Evolutionary conservation across 2,113 vertebrate species (phyloP).

Genomic region (Caranx ignobilis): DNA sequence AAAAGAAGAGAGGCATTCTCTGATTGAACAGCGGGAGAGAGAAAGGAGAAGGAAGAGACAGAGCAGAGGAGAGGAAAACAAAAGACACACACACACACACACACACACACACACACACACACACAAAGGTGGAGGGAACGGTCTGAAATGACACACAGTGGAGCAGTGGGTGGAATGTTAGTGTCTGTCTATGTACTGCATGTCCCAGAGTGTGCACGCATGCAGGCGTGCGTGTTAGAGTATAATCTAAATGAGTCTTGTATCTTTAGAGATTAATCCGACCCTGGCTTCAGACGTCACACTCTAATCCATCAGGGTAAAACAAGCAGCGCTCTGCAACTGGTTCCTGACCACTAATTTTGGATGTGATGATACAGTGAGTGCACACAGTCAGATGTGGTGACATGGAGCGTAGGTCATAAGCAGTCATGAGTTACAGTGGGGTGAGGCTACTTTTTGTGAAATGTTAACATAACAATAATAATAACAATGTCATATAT

Average conservation of each 20-base stretch:
- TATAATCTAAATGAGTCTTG: slow-evolving; percentile 68
- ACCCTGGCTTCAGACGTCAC: slow-evolving; percentile 69
- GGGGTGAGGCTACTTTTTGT: background rate
- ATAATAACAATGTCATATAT: background rate
- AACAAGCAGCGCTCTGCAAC: slow-evolving; percentile 52
- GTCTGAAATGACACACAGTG: slow-evolving; percentile 9
- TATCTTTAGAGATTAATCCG: slow-evolving; percentile 73
- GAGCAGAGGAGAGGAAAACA: slow-evolving; percentile 33
- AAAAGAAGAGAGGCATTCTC: slow-evolving; percentile 49
- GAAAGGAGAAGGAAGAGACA: slow-evolving; percentile 27
- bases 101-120: background rate
- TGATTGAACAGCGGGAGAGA: slow-evolving; percentile 44
- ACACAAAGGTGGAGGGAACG: slow-evolving; percentile 4
- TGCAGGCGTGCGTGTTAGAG: slow-evolving; percentile 18
- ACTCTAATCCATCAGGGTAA: slow-evolving; percentile 68
- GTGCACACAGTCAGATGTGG: background rate
- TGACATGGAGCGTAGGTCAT: background rate
- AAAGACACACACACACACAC: slow-evolving; percentile 5
- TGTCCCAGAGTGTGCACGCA: background rate
- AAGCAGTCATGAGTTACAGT: background rate
- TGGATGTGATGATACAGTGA: background rate
- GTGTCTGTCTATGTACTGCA: slow-evolving; percentile 2
- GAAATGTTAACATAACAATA: background rate
- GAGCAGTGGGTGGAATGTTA: slow-evolving; percentile 33
- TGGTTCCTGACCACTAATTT: slow-evolving; percentile 31